phyloP scores from a whole-genome alignment of 2,113 vertebrate species.

The Sorex fumeus region DNA sequence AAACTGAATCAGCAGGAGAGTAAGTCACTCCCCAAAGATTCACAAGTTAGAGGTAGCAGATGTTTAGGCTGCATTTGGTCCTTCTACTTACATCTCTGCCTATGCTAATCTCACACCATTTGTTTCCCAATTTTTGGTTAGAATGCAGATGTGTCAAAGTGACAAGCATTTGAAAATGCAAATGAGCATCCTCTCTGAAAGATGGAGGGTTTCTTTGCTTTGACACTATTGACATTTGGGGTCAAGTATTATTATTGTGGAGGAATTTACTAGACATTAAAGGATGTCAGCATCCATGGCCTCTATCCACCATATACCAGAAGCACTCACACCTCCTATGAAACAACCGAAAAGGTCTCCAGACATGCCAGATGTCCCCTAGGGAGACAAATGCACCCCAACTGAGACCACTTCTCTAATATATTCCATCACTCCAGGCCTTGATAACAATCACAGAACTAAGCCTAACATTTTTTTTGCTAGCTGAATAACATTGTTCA shows the following conservation, averaged over 20 bases:
- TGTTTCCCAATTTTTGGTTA: neutral
- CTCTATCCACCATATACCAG: neutral
- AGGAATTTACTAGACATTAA: neutral
- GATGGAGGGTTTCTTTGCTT: neutral
- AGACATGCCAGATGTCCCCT: neutral
- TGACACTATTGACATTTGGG: neutral
- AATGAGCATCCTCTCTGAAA: neutral
- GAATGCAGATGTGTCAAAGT: neutral
- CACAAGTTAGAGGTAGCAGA: neutral
- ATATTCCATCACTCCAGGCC: neutral
- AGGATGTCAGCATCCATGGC: neutral
- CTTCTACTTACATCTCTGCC: neutral
- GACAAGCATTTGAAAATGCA: neutral
- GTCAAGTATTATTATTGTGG: neutral
- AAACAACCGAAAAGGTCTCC: neutral
- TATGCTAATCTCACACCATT: neutral
- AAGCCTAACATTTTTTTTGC: neutral
- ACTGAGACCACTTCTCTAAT: neutral
- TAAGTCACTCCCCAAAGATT: neutral
- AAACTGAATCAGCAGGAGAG: neutral
- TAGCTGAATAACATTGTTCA: neutral
- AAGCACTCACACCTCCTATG: neutral
- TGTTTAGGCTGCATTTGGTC: neutral
- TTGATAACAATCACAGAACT: neutral
- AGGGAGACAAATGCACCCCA: neutral